Percentiles rank a stretch among this genome's conserved stretches.
These are phyloP conservation scores for Ophioderma brevispina DNA, from an alignment of 35 echinoderm and acorn worm species.

Conservation along the genomic window DNA sequence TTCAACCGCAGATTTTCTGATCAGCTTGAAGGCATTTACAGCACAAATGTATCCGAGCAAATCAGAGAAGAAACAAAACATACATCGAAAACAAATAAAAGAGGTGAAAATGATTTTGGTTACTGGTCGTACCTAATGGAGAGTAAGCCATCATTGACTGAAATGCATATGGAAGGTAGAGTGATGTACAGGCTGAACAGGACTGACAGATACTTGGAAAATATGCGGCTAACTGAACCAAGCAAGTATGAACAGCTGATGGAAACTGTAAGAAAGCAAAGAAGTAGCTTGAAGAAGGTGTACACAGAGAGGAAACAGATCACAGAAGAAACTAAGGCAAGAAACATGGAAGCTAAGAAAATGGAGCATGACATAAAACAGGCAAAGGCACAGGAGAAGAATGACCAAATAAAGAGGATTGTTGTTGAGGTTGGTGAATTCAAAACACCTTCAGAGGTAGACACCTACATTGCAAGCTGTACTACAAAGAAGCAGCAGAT, in stretches of 20 bases:
- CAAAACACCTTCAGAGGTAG: too few species aligned
- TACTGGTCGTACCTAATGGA: conserved; percentile 19
- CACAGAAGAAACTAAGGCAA: too few species aligned
- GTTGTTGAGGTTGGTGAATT: too few species aligned
- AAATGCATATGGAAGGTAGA: neutral
- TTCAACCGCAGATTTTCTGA: neutral
- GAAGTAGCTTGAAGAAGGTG: neutral
- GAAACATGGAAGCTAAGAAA: too few species aligned
- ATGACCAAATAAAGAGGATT: too few species aligned
- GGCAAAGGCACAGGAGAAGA: too few species aligned
- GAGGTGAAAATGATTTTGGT: conserved; percentile 32
- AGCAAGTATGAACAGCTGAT: neutral
- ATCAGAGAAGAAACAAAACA: neutral
- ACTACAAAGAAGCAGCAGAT: too few species aligned
- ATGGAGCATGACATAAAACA: too few species aligned
- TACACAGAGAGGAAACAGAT: too few species aligned
- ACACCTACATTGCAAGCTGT: too few species aligned
- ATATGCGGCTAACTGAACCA: neutral
- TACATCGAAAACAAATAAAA: conserved; percentile 5
- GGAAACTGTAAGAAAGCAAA: neutral
- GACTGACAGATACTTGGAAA: neutral
- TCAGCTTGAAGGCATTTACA: neutral
- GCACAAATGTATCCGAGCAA: neutral
- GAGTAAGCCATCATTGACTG: neutral
- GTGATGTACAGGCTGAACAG: neutral